phyloP scores from a whole-genome alignment of 2,888 invertebrate species.

The Corbicula japonica region DNA sequence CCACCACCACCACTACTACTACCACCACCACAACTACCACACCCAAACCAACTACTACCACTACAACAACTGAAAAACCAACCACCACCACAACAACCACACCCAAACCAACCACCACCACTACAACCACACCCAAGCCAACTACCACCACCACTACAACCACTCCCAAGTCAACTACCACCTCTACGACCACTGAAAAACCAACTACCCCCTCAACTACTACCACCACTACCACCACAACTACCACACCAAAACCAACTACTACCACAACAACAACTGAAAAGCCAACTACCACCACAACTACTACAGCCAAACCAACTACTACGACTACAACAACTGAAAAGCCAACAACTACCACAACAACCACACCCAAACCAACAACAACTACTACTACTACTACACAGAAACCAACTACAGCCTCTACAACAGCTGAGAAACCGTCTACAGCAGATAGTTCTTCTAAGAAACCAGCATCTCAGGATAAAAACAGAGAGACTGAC shows the following conservation, averaged over 20 bases:
- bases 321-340: conserved; percentile 38
- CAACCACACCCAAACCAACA: conserved; percentile 32
- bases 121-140: conserved; percentile 23
- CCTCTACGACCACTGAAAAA: conserved; percentile 36
- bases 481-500: too few species aligned
- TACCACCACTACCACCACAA: conserved; percentile 35
- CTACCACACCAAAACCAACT: conserved; percentile 38
- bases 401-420: conserved; percentile 17
- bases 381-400: conserved; percentile 39
- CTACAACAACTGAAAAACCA: conserved; percentile 15
- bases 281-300: conserved; percentile 28
- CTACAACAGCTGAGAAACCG: conserved; percentile 21
- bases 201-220: conserved; percentile 34
- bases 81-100: conserved; percentile 29
- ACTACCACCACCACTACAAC: conserved; percentile 35
- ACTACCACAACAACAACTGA: conserved; percentile 34
- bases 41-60: conserved; percentile 22
- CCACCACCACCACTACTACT: conserved; percentile 42
- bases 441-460: too few species aligned
- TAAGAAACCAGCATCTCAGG: too few species aligned
- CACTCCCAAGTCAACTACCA: conserved; percentile 30
- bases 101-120: conserved; percentile 22
- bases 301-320: conserved; percentile 27
- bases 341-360: conserved; percentile 23
- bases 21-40: conserved; percentile 32